Evolutionary conservation across 2,797 vertebrate species (phyloP).

Genomic region (Gymnoscopelus microlampas): DNA sequence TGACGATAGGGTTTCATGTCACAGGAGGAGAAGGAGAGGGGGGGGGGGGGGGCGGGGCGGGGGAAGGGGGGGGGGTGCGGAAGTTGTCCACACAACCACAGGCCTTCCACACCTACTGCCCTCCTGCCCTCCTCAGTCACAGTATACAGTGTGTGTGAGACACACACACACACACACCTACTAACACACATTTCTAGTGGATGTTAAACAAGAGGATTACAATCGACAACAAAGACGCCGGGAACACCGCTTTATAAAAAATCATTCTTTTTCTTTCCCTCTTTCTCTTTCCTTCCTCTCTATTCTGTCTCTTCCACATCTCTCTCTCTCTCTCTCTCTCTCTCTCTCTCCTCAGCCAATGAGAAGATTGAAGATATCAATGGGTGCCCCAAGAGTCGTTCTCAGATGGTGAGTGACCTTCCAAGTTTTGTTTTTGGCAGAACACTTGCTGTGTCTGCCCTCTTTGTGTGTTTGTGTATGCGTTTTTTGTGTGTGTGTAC

Average conservation of each 20-base stretch:
- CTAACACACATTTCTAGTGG: conserved; percentile 29
- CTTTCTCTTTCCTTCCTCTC: conserved; percentile 16
- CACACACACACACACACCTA: conserved; percentile 21
- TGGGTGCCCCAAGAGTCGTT: conserved; percentile 94
- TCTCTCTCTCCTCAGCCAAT: conserved; percentile 85
- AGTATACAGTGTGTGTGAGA: not conserved
- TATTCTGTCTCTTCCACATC: conserved; percentile 29
- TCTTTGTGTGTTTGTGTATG: conserved; percentile 6
- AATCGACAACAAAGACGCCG: conserved; percentile 1
- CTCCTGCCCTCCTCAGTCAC: conserved; percentile 1
- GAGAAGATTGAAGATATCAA: conserved; percentile 99
- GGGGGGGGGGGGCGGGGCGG: not conserved
- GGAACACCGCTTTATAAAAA: conserved; percentile 26
- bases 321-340: conserved; percentile 11
- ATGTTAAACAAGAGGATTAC: conserved; percentile 46
- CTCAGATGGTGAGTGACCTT: conserved; percentile 94
- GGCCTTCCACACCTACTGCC: conserved; percentile 51
- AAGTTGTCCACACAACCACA: conserved; percentile 33
- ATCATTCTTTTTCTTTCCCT: conserved; percentile 21
- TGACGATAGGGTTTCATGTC: conserved; percentile 72
- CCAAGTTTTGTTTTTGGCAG: conserved; percentile 45
- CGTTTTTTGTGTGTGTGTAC: not conserved
- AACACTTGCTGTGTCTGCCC: conserved; percentile 32
- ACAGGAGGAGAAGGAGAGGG: conserved; percentile 37
- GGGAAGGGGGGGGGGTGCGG: not conserved